Base-by-base conservation (phyloP, 2,113 vertebrate genomes). In the Sylvietta virens region DNA sequence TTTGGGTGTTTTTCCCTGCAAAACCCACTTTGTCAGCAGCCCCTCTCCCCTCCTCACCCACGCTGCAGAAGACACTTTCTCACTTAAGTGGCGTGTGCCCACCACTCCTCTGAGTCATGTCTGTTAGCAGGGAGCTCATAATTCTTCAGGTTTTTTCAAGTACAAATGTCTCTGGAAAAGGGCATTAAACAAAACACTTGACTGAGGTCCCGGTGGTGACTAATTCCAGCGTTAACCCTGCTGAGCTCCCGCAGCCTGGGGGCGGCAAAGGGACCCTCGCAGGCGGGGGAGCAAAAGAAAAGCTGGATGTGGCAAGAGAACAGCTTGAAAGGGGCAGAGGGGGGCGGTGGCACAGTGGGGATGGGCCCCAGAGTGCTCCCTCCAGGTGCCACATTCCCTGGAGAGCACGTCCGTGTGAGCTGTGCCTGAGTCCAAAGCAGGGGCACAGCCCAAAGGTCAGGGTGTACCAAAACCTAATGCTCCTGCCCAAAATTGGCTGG, bases 61-160 rank as follows among this genome's bases (percentile, higher is more conserved):
- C 13, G 0, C 26, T 40, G 42, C 48, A 44, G 37, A 71, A 88
- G 74, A 65, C 64, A 51, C 58, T 93, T 93, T 88, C 62, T 93
- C 67, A 28, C 54, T 86, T 53, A 28, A 82, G 42, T 57, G 58
- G 23, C 14, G 10, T 30, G 42, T 86, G 79, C 90, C 67, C 82
- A 85, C 86, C 86, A 77, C 57, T 69, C 48, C 79, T 90, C 86
- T 94, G 96, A 96, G 79, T 96, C 94, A 95, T 0, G 1, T 58
- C 82, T 90, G 50, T 61, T 53, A 90, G 90, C 66, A 90, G 88
- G 79, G 76, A 86, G 56, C 80, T 90, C 23, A 0, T 78, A 48
- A 73, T 44, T 92, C 84, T 56, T 81, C 23, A 1, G 23, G 1
- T 39, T 91, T 80, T 72, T 80, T 51, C 53, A 67, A 90, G 74